Evolutionary conservation across 2,888 invertebrate genomes (phyloP).

Genomic region (Ashinkailepas kermadecensis): DNA sequence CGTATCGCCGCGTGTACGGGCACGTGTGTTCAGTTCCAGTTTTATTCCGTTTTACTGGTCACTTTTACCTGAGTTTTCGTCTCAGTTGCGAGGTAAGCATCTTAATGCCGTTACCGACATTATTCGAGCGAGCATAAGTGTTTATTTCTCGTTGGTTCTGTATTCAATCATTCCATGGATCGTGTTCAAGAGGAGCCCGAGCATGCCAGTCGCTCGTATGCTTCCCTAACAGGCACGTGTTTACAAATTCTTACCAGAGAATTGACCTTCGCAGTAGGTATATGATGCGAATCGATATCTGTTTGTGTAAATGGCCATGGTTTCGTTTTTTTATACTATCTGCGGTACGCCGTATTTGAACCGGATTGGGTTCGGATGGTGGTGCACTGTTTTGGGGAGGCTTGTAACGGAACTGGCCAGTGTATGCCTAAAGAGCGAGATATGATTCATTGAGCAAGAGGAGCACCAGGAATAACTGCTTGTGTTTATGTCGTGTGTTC

Average conservation of each 20-base stretch:
- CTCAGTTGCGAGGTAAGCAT: conserved; percentile 20
- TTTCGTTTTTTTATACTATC: no score
- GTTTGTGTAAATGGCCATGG: no score
- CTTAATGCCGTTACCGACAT: not conserved
- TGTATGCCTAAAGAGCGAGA: no score
- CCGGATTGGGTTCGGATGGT: no score
- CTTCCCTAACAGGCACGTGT: not conserved
- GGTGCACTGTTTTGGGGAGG: no score
- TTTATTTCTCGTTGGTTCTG: conserved; percentile 21
- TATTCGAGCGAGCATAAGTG: not conserved
- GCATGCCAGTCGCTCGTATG: conserved; percentile 11
- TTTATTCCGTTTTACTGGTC: conserved; percentile 22
- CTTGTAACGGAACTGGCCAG: no score
- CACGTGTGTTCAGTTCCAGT: conserved; percentile 20
- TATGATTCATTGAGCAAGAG: no score
- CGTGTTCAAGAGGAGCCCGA: conserved; percentile 8
- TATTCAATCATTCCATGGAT: not conserved
- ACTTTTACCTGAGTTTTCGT: conserved; percentile 19
- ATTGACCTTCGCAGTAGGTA: no score
- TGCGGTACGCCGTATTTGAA: no score
- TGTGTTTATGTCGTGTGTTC: no score
- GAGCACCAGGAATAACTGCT: no score
- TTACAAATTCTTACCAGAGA: not conserved
- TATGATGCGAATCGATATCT: no score
- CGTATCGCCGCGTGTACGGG: not conserved